Evolutionary conservation across 2,888 invertebrate genomes (phyloP), one percentile per base, ranked within the genome.

Genomic region (Parascotia fuliginaria): DNA sequence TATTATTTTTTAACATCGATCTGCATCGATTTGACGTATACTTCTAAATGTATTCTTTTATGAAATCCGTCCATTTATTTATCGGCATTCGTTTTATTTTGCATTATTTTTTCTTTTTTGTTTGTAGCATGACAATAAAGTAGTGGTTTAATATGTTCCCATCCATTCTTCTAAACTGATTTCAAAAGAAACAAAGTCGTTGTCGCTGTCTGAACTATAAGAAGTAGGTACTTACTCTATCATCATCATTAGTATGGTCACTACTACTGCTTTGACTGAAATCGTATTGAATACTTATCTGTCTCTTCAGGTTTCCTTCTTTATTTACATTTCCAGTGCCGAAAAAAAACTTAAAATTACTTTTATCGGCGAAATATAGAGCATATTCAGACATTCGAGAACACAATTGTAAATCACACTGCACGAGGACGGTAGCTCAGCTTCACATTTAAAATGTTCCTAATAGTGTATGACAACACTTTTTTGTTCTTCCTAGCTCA

Each of bases 1-100:
- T 19, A 28, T 40, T 48, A 28, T 36, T 54, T 38, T 54, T 54
- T 33, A 54, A 41, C 41, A 37, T 27, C 49, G 48, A 54, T 37
- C 16, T 15, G 22, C 44, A 54, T 28, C 31, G 39, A 38, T 45
- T 45, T 16, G 41, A 27, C 27, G 54, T 45, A 13, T 49, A 19
- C 7, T 38, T 27, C 40, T 48, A 54, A 41, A 54, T 53, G 24
- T 36, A 44, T 15, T 54, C 48, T 19, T 41, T 44, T 31, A 48
- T 39, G 31, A 24, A 37, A 32, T 42, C 29, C 15, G 48, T 45
- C 44, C 41, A 45, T 42, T 44, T 48, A 27, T 40, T 31, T 41
- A 34, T 42, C 4, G 44, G 48, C 41, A 44, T 44, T 27, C 41
- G 29, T 44, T 19, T 22, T 29, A 14, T 50, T 28, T 36, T 43